Conservation (phyloP, 2,113 vertebrate species). For the Pica pica region DNA sequence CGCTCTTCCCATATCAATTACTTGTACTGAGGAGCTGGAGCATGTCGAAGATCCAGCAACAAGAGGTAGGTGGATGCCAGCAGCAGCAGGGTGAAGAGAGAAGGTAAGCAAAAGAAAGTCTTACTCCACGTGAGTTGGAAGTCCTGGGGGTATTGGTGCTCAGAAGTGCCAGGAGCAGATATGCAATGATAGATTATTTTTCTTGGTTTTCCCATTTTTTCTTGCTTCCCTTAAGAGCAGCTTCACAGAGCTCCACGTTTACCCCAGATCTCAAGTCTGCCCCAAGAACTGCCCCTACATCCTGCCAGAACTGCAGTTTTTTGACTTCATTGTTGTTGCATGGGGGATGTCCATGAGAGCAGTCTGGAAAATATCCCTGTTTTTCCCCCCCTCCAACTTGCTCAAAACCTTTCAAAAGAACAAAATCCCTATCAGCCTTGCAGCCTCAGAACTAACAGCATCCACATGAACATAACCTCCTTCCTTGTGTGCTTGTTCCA, state of each 20-base stretch:
- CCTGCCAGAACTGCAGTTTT: not conserved
- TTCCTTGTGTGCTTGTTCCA: not conserved
- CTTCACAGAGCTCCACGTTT: accelerated
- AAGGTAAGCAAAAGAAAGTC: not conserved
- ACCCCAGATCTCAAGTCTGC: not conserved
- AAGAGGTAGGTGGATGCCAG: not conserved
- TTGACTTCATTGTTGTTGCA: not conserved
- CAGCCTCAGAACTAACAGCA: not conserved
- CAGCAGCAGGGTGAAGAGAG: not conserved
- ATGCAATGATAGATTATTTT: not conserved
- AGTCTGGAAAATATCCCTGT: not conserved
- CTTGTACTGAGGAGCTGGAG: not conserved
- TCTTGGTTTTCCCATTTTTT: not conserved
- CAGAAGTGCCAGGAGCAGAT: not conserved
- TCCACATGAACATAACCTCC: not conserved
- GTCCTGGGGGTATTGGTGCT: not conserved
- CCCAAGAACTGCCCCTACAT: not conserved
- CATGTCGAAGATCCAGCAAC: not conserved
- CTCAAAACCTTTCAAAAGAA: not conserved
- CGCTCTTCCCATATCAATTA: not conserved
- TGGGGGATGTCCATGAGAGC: not conserved
- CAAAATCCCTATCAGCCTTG: not conserved
- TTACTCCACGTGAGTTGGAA: accelerated
- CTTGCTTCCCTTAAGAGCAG: not conserved
- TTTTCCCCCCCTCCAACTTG: accelerated